Evolutionary conservation across 2,113 vertebrate species (phyloP).

Genomic region (Scalopus aquaticus): DNA sequence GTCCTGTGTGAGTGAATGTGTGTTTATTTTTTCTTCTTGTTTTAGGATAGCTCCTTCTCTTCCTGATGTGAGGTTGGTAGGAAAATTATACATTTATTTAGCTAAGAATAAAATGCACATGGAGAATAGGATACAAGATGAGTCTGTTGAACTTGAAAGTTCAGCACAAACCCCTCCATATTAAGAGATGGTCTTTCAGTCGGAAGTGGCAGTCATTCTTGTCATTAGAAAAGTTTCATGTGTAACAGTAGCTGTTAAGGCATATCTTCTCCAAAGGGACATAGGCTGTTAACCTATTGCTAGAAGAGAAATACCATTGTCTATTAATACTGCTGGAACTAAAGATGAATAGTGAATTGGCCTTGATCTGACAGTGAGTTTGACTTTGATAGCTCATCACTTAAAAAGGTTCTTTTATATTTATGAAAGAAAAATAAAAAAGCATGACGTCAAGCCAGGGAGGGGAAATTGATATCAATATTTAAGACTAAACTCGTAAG

Average conservation of each 20-base stretch:
- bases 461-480: constrained; percentile 90
- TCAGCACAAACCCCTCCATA: neutral
- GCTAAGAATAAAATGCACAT: neutral
- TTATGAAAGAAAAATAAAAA: constrained; percentile 78
- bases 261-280: constrained; percentile 80
- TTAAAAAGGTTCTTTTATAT: constrained; percentile 95
- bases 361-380: constrained; percentile 93
- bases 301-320: constrained; percentile 95
- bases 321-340: constrained; percentile 94
- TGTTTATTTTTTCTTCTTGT: neutral
- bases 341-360: constrained; percentile 96
- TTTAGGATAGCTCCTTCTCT: neutral
- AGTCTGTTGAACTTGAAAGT: neutral
- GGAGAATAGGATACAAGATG: neutral
- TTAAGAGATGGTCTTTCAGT: neutral
- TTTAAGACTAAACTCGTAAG: constrained; percentile 87
- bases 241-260: constrained; percentile 75
- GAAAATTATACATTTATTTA: neutral
- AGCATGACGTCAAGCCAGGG: constrained; percentile 94
- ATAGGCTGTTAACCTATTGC: constrained; percentile 86
- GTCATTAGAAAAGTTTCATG: constrained; percentile 73
- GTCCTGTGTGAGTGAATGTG: neutral
- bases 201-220: neutral
- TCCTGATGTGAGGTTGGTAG: neutral
- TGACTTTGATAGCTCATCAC: constrained; percentile 91